Evolutionary conservation across 1,140 invertebrate species (phyloP).

Genomic region (Drosophila eugracilis): DNA sequence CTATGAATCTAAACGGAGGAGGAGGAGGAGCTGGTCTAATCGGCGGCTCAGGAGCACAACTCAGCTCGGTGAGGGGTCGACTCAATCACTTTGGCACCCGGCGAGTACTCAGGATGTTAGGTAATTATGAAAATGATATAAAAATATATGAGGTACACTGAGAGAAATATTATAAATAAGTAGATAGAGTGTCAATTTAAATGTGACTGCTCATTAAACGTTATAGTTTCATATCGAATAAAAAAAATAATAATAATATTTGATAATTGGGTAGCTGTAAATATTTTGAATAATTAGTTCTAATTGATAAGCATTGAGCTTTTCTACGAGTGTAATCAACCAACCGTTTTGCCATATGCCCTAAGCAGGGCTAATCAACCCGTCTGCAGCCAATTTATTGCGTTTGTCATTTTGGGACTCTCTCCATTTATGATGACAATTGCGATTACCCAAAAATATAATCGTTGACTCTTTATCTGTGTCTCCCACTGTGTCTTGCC

Average conservation of each 20-base stretch:
- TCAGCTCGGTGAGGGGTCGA: conserved; percentile 77
- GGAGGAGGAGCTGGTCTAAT: neutral
- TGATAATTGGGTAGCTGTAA: no score
- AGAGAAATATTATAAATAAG: neutral
- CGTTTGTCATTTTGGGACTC: conserved; percentile 58
- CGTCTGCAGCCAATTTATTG: conserved; percentile 68
- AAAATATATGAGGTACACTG: neutral
- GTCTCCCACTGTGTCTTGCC: conserved; percentile 50
- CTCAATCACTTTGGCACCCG: conserved; percentile 85
- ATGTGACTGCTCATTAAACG: no score
- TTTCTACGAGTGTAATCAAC: conserved; percentile 16
- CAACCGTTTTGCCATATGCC: conserved; percentile 35
- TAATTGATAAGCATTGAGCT: conserved; percentile 5
- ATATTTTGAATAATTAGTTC: neutral
- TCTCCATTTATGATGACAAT: conserved; percentile 68
- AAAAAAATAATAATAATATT: no score
- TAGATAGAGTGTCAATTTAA: neutral
- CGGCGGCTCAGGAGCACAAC: conserved; percentile 55
- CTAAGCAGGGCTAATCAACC: conserved; percentile 64
- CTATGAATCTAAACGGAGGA: conserved; percentile 20
- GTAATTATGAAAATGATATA: conserved; percentile 84
- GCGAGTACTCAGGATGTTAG: conserved; percentile 88
- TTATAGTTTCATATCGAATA: no score
- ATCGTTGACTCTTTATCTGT: conserved; percentile 62
- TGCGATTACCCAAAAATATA: conserved; percentile 46